A percentile compares a stretch with the other conserved stretches of the same genome.
Conservation (phyloP, 2,888 invertebrate species). For the Pseudococcus viburni region DNA sequence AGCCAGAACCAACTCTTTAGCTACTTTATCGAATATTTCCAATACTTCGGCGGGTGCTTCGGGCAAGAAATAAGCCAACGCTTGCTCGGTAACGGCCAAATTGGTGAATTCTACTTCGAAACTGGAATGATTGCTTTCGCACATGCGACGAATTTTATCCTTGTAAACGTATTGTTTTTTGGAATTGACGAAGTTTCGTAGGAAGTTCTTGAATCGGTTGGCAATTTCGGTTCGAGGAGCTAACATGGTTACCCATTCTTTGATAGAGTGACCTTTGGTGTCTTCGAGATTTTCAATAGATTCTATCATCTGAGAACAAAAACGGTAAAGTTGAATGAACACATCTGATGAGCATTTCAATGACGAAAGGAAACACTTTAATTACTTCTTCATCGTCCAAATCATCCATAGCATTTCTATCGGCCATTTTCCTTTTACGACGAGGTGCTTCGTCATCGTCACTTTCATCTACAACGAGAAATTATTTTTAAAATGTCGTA, state of each 20-base stretch:
- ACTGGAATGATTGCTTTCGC: conserved; percentile 83
- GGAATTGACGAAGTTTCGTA: conserved; percentile 89
- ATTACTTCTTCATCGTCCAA: conserved; percentile 82
- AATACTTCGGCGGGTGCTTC: conserved; percentile 98
- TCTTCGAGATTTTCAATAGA: conserved; percentile 98
- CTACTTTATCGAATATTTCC: conserved; percentile 93
- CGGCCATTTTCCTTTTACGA: conserved; percentile 83
- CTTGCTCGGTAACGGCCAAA: conserved; percentile 91
- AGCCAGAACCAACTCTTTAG: conserved; percentile 91
- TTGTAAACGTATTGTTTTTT: conserved; percentile 87
- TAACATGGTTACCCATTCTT: conserved; percentile 97
- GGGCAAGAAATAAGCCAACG: conserved; percentile 95
- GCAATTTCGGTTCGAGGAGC: conserved; percentile 96
- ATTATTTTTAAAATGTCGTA: conserved; percentile 6
- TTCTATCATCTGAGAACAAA: conserved; percentile 80
- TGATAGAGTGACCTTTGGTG: conserved; percentile 93
- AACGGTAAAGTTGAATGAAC: background rate
- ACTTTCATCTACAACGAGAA: conserved; percentile 77
- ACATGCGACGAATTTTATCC: conserved; percentile 94
- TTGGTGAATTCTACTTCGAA: conserved; percentile 86
- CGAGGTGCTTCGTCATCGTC: conserved; percentile 81
- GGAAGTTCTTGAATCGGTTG: conserved; percentile 89
- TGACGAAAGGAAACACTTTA: background rate
- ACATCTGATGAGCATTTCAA: background rate
- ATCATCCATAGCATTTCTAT: conserved; percentile 87